Conservation (phyloP, 2,888 invertebrate species). For the Microdon myrmicae region DNA sequence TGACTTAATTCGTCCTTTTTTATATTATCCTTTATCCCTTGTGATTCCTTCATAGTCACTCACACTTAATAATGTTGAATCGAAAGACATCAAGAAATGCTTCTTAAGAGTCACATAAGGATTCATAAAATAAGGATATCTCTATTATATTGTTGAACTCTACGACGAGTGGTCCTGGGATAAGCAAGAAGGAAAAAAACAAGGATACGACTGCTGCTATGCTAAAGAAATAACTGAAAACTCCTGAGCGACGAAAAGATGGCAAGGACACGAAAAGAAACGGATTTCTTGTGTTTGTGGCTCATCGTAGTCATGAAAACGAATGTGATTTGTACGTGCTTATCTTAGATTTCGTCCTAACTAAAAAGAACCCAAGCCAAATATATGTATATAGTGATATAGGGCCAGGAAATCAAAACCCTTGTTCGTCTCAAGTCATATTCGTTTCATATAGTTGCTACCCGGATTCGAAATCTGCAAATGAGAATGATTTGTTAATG, state of each 20-base stretch:
- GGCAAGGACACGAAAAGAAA: too few species aligned
- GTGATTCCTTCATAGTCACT: too few species aligned
- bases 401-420: constrained; percentile 27
- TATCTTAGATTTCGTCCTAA: constrained; percentile 55
- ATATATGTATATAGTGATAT: too few species aligned
- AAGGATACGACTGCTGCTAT: not conserved
- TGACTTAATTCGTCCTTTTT: constrained; percentile 23
- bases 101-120: constrained; percentile 48
- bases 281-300: constrained; percentile 50
- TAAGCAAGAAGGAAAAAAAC: constrained; percentile 3
- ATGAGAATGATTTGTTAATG: constrained; percentile 48
- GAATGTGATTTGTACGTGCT: constrained; percentile 67
- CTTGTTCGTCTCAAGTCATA: too few species aligned
- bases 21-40: constrained; percentile 4
- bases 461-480: constrained; percentile 29
- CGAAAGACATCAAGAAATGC: constrained; percentile 44
- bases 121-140: constrained; percentile 49
- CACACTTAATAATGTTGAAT: too few species aligned
- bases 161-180: constrained; percentile 1
- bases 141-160: constrained; percentile 43
- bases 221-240: constrained; percentile 38
- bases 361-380: constrained; percentile 10
- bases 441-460: too few species aligned
- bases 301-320: constrained; percentile 54
- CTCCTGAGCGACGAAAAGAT: too few species aligned